Evolutionary conservation across 2,113 vertebrate species (phyloP), one percentile per base, ranked within the genome.

Genomic region (Halichoeres trimaculatus): DNA sequence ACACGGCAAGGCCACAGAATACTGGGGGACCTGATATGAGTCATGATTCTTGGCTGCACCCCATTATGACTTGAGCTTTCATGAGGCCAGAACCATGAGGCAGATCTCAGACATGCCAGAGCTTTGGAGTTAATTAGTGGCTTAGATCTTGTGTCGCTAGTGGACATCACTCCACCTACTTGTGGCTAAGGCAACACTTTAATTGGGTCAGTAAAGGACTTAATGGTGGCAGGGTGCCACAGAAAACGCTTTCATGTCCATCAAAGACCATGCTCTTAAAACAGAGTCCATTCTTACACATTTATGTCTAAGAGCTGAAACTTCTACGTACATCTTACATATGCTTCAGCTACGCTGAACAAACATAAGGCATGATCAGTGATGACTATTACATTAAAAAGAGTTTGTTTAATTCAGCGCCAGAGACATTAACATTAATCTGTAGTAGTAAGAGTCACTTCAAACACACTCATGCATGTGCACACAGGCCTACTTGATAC

Each of bases 151-250:
- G 3, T 4, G 22, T 70, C 58, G 35, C 8, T 41, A 4, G 51
- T 68, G 66, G 64, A 78, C 60, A 48, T 76, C 43, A 22, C 57
- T 62, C 70, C 68, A 43, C 72, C 68, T 54, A 67, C 71, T 82
- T 65, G 72, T 80, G 64, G 75, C 74, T 35, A 56, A 60, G 58
- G 78, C 47, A 41, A 70, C 75, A 45, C 57, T 52, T 75, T 84
- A 86, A 86, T 84, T 88, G 82, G 84, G 74, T 83, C 84, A 70
- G 64, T 65, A 22, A 78, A 66, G 60, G 69, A 81, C 62, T 74
- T 36, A 45, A 35, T 50, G 74, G 53, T 58, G 65, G 69, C 85
- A 35, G 72, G 70, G 55, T 55, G 71, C 72, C 71, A 73, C 60
- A 14, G 70, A 50, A 51, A 70, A 78, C 0, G 4, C 61, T 74